phyloP scores from a whole-genome alignment of 2,113 vertebrate genomes.

The Rhineura floridana region DNA sequence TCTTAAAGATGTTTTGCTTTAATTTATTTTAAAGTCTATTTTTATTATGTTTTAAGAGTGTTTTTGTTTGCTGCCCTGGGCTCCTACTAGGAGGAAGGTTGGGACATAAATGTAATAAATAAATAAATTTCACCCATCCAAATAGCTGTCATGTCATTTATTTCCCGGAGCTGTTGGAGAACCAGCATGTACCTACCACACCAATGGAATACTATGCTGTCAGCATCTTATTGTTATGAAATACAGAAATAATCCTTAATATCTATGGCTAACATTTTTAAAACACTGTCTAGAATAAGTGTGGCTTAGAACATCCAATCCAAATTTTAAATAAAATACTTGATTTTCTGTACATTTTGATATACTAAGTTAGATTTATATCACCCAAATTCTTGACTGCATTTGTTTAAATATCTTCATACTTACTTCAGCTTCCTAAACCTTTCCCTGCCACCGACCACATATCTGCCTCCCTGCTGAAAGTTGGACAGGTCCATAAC shows the following conservation, averaged over 20 bases:
- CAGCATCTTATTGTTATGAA: background rate
- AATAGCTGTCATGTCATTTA: no score
- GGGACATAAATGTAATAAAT: no score
- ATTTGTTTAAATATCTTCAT: background rate
- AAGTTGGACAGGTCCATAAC: conserved; percentile 68
- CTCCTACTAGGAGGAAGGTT: no score
- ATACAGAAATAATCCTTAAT: background rate
- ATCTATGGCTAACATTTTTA: background rate
- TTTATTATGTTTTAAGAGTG: no score
- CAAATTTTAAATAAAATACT: background rate
- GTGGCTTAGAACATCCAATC: background rate
- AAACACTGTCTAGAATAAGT: background rate
- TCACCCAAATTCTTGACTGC: background rate
- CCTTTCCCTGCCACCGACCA: conserved; percentile 77
- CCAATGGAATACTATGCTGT: background rate
- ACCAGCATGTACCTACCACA: no score
- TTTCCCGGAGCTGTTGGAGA: no score
- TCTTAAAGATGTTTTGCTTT: no score
- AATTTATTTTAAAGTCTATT: no score
- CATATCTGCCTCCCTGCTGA: conserved; percentile 71
- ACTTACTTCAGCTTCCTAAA: conserved; percentile 82
- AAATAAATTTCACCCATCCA: no score
- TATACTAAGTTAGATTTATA: no score
- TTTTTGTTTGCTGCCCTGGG: no score
- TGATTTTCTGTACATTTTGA: background rate